phyloP scores from a whole-genome alignment of 2,113 vertebrate species.

The Baryphthengus martii region DNA sequence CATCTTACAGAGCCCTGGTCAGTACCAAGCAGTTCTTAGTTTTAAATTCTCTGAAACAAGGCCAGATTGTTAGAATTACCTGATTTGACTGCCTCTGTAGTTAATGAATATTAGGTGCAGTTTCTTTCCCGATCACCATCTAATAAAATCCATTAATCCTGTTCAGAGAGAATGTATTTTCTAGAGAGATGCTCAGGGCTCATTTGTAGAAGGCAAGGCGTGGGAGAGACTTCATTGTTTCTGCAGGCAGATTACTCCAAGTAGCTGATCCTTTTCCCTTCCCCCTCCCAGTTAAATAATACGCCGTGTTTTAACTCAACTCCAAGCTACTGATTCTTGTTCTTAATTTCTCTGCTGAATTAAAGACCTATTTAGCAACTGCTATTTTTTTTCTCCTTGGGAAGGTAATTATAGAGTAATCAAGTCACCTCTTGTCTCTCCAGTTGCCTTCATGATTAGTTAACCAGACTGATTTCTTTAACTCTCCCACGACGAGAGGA shows the following conservation, averaged over 20 bases:
- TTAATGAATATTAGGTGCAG: not conserved
- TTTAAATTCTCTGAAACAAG: not conserved
- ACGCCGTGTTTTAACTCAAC: conserved; percentile 7
- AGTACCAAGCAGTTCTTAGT: not conserved
- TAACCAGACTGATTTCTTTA: conserved; percentile 27
- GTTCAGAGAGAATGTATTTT: not conserved
- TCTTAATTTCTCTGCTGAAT: conserved; percentile 17
- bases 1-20: not conserved
- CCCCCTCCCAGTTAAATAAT: not conserved
- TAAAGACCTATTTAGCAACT: conserved; percentile 3
- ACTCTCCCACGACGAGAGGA: not conserved
- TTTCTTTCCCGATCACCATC: not conserved
- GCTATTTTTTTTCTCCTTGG: not conserved
- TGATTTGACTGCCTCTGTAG: not conserved
- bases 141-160: not conserved
- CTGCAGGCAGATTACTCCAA: not conserved
- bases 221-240: not conserved
- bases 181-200: not conserved
- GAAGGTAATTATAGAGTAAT: conserved; percentile 41
- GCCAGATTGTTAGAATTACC: not conserved
- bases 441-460: conserved; percentile 7
- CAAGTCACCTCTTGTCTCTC: not conserved
- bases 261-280: not conserved
- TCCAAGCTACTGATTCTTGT: conserved; percentile 4
- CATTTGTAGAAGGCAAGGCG: not conserved